These are phyloP conservation scores for Podargus strigoides DNA, from an alignment of 2,797 vertebrate genomes.

Conservation along the genomic window DNA sequence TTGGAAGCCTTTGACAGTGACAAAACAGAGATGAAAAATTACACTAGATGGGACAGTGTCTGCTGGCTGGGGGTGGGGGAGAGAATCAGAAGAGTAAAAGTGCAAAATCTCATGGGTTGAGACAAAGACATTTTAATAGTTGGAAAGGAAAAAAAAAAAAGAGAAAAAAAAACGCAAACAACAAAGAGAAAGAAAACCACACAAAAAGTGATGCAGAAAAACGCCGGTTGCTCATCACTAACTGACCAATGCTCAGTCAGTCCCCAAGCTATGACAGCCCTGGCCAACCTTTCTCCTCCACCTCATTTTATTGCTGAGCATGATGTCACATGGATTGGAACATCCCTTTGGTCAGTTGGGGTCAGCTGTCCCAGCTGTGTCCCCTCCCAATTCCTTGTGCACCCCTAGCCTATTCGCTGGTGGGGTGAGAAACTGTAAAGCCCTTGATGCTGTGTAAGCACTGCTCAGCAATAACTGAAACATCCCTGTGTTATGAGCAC, in stretches of 20 bases:
- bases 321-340: too few relatives aligned
- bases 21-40: neutral
- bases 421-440: neutral
- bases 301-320: neutral
- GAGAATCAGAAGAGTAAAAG: neutral
- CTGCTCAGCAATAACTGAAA: neutral
- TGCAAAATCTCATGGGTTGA: neutral
- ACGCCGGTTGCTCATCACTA: fast-evolving
- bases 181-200: neutral
- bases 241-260: neutral
- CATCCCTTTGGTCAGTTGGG: neutral
- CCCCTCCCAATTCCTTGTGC: neutral
- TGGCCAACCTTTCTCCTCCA: neutral
- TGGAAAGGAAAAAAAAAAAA: too few relatives aligned
- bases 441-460: neutral
- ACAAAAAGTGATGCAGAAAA: neutral
- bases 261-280: neutral
- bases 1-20: neutral
- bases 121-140: neutral
- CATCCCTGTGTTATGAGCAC: neutral
- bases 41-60: neutral
- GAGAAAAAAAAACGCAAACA: neutral
- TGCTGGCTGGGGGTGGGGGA: neutral
- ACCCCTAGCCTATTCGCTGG: neutral
- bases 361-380: neutral